Conservation (phyloP, 2,113 vertebrate genomes). For the Clarias gariepinus region DNA sequence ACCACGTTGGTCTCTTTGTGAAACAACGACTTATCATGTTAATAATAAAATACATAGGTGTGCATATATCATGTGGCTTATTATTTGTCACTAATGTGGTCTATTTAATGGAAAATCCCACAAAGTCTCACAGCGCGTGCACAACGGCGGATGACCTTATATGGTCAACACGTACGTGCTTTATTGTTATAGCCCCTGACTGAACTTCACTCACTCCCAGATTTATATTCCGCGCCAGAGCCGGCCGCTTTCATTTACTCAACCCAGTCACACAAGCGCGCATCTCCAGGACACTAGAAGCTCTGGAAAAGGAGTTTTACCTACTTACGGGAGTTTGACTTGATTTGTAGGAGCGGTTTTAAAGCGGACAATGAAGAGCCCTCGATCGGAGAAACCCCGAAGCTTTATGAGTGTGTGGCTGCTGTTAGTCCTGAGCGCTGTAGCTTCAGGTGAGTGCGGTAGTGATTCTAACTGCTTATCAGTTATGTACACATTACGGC, state of each 20-base stretch:
- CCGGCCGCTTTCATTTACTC: neutral
- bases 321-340: neutral
- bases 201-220: neutral
- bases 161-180: conserved; percentile 44
- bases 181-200: neutral
- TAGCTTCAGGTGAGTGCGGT: conserved; percentile 58
- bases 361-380: conserved; percentile 8
- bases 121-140: neutral
- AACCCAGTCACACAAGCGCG: too few relatives aligned
- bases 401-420: neutral
- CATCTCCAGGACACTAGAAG: neutral
- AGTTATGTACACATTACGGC: neutral
- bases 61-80: neutral
- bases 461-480: neutral
- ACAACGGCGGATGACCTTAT: conserved; percentile 58
- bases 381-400: neutral
- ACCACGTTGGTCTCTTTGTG: neutral
- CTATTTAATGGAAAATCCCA: neutral
- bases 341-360: neutral
- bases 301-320: neutral
- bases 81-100: neutral
- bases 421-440: neutral
- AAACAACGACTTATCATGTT: neutral
- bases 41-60: neutral
- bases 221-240: neutral